Evolutionary conservation across 2,888 invertebrate species (phyloP), one percentile per base, ranked within the genome.

Genomic region (Metopia argyrocephala): DNA sequence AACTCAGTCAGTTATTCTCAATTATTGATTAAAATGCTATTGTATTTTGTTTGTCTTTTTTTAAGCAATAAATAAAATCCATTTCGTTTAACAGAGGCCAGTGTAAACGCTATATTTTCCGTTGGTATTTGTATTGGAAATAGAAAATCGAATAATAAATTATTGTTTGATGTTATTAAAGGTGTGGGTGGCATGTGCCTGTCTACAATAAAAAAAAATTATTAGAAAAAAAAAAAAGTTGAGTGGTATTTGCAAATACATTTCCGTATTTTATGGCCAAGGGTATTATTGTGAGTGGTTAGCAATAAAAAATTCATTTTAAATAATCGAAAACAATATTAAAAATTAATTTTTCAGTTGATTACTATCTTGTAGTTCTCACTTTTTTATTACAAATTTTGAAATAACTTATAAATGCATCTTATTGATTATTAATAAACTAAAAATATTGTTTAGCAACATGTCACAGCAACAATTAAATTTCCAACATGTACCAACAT

Each of bases 151-250:
- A 38, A 38, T 4, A 38, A 38, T 38, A 38, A 12, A 23, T 54
- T 12, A 23, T 15, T 9, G 23, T 54, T 9, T 52, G 12, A 20
- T 52, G 15, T 38, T 62, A 7, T 45, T 48, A 25, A 62, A 62
- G 62, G 62, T 48, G 62, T 62, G 27, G 62, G 62, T 48, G 62
- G 48, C 62, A 62, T 20, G 48, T 27, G 48, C 62, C 27, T 46
- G 62, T 62, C 25, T 62, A 12, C 25, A 15, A n/a, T 6, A 7
- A 27, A 48, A 20, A 27, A 62, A 23, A 27, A 25, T 25, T 48
- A 38, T 38, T n/a, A n/a, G n/a, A n/a, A n/a, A n/a, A n/a, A n/a
- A n/a, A n/a, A n/a, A n/a, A n/a, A 38, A 20, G 38, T 25, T 57
- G 18, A 18, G 20, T 52, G 21, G 4, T n/a, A 18, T 2, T 25